phyloP scores from a whole-genome alignment of 1,140 invertebrate genomes.

The Penaeus vannamei region DNA sequence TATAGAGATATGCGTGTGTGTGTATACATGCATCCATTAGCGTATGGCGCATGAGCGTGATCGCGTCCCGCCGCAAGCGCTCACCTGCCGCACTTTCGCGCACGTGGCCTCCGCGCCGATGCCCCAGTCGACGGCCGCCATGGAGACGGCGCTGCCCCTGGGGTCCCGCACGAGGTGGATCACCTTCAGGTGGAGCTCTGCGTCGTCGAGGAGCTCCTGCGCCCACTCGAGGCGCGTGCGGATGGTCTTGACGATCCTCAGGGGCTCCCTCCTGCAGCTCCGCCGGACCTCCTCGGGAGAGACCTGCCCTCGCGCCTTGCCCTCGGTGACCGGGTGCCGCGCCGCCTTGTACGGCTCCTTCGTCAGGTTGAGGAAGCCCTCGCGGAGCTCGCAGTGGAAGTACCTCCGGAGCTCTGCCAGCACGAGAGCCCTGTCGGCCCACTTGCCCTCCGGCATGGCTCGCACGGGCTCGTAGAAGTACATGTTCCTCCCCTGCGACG shows the following conservation, averaged over 20 bases:
- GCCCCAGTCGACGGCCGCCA: conserved; percentile 16
- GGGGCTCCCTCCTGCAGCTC: conserved; percentile 1
- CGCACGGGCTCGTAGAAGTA: conserved; percentile 48
- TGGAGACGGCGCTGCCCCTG: conserved; percentile 23
- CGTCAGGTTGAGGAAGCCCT: background rate
- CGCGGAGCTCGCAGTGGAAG: conserved; percentile 13
- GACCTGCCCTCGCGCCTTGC: background rate
- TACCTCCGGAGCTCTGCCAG: background rate
- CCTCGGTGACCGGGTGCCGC: background rate
- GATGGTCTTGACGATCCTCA: conserved; percentile 40
- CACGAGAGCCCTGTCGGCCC: background rate
- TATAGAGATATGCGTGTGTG: too few relatives aligned
- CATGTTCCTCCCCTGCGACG: conserved; percentile 41
- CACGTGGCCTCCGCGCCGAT: background rate
- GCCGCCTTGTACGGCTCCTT: background rate
- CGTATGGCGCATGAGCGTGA: too few relatives aligned
- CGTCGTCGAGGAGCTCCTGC: background rate
- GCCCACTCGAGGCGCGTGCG: conserved; percentile 31
- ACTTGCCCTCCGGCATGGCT: background rate
- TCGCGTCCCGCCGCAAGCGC: too few relatives aligned
- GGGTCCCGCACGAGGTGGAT: conserved; percentile 49
- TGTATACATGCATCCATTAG: too few relatives aligned
- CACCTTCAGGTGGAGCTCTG: conserved; percentile 34
- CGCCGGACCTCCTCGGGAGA: background rate
- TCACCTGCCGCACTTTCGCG: too few relatives aligned